Evolutionary conservation across 2,797 vertebrate species (phyloP), one percentile per base, ranked within the genome.

Genomic region (Hippocampus kuda): DNA sequence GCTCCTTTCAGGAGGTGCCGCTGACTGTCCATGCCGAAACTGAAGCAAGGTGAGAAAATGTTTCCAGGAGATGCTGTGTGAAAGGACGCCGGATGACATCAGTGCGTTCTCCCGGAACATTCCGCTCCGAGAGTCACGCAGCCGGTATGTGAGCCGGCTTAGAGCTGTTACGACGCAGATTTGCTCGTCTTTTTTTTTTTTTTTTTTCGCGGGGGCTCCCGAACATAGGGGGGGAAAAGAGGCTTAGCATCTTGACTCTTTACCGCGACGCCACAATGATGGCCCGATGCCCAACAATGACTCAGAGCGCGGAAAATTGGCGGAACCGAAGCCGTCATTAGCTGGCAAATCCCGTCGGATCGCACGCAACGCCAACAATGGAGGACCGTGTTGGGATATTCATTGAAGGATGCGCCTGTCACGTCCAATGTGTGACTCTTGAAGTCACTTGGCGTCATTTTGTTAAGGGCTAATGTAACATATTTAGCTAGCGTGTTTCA

Each of bases 31-130:
- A 75, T 85, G 78, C 79, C n/a, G 54, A 79, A 80, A 84, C 83
- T 83, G 85, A 84, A 86, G 81, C 78, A 79, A 87, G 83, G 82
- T 81, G 86, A 75, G 84, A 86, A 84, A 89, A 85, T 68, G 69
- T 60, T 38, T 60, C 30, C 30, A 10, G 78, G 77, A 67, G 10
- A 54, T 42, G 68, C 68, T 7, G 20, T 44, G 75, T 74, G 75
- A 83, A 75, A 82, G 82, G 83, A 80, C 79, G 59, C 77, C 78
- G 83, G 86, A 79, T 84, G 84, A 80, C 81, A 82, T 83, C 78
- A 76, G 62, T 41, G 54, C 54, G n/a, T 27, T 64, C 7, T 66
- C 57, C 18, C 1, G 11, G 66, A 69, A 60, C 59, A 60, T 60
- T 60, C 27, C 27, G 59, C 59, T 34, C 59, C 59, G 16, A 42